phyloP scores from a whole-genome alignment of 2,888 invertebrate species.

The Cephalotes varians region DNA sequence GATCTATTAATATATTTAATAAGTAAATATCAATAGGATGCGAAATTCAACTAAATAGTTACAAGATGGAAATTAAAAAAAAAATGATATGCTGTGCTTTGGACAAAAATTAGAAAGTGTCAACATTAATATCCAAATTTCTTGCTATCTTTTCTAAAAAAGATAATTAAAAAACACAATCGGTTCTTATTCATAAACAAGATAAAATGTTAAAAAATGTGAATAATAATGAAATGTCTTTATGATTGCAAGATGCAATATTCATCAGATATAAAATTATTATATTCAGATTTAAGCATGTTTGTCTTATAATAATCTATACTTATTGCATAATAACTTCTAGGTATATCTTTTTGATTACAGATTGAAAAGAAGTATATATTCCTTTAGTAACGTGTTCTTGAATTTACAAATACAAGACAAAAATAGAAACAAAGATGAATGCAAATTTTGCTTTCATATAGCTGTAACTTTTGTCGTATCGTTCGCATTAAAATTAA shows the following conservation, averaged over 20 bases:
- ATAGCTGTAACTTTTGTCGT: neutral
- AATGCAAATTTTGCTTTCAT: neutral
- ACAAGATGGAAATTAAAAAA: neutral
- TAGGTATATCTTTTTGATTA: neutral
- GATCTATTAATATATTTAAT: neutral
- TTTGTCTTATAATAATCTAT: neutral
- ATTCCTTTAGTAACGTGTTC: neutral
- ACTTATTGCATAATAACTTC: neutral
- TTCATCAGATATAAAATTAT: neutral
- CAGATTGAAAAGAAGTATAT: neutral
- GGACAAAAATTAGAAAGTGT: neutral
- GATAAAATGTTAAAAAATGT: neutral
- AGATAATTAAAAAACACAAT: neutral
- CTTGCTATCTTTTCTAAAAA: neutral
- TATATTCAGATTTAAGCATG: neutral
- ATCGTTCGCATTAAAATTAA: neutral
- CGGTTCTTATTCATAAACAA: neutral
- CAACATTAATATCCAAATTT: neutral
- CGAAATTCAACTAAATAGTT: neutral
- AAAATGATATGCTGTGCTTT: neutral
- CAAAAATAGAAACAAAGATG: neutral
- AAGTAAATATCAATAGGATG: neutral
- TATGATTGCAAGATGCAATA: neutral
- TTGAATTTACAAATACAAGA: neutral
- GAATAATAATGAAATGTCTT: neutral